These are phyloP conservation scores for Tipula unca DNA, from an alignment of 2,888 invertebrate species.

Conservation along the genomic window DNA sequence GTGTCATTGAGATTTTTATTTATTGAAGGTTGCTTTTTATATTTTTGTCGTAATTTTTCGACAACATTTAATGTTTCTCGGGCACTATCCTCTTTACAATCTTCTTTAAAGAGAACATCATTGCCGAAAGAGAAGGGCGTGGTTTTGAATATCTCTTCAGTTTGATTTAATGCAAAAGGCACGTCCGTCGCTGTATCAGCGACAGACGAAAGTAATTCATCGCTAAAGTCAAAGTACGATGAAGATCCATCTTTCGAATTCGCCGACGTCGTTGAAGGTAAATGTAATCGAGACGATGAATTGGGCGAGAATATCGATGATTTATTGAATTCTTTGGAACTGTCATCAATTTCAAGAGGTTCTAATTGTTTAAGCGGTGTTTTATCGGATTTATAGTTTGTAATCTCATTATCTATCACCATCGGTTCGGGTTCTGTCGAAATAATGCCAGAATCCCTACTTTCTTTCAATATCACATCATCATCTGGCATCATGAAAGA, in stretches of 20 bases:
- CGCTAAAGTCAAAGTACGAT: slow-evolving; percentile 16
- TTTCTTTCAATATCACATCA: background rate
- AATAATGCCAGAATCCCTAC: background rate
- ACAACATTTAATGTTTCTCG: slow-evolving; percentile 76
- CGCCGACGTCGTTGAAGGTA: background rate
- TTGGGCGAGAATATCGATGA: slow-evolving; percentile 1
- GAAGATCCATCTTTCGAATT: background rate
- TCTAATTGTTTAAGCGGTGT: background rate
- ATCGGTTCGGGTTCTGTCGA: background rate
- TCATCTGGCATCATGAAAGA: background rate
- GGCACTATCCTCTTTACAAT: slow-evolving; percentile 50
- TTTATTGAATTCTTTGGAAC: background rate
- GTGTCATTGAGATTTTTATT: background rate
- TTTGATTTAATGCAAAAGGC: background rate
- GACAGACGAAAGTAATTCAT: slow-evolving; percentile 17
- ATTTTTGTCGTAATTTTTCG: slow-evolving; percentile 68
- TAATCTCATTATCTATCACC: background rate
- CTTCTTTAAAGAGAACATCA: slow-evolving; percentile 48
- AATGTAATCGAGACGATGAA: background rate
- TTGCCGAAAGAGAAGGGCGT: slow-evolving; percentile 46
- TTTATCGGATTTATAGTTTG: background rate
- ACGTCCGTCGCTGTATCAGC: background rate
- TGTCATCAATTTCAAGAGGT: background rate
- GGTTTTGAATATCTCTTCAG: slow-evolving; percentile 21
- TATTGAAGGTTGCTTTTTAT: slow-evolving; percentile 10